phyloP scores from a whole-genome alignment of 2,113 vertebrate species.

The Aptenodytes patagonicus region DNA sequence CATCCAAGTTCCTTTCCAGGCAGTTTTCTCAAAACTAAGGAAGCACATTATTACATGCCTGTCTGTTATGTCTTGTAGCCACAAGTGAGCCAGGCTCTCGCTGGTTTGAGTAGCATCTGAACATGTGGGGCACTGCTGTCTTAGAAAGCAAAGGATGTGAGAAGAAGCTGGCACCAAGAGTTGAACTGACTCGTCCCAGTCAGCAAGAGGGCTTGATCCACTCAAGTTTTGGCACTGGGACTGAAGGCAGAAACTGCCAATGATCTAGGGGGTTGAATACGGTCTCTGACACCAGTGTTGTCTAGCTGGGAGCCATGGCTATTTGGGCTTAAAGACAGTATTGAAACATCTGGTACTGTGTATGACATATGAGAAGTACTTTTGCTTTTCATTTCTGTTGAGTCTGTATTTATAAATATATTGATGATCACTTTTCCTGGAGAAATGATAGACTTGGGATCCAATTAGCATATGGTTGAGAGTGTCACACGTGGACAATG shows the following conservation, averaged over 20 bases:
- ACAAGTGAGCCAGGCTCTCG: not conserved
- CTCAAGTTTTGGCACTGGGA: not conserved
- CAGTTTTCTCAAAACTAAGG: not conserved
- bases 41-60: not conserved
- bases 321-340: not conserved
- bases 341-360: not conserved
- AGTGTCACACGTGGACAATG: not conserved
- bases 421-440: not conserved
- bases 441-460: not conserved
- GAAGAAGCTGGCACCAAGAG: not conserved
- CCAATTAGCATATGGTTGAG: not conserved
- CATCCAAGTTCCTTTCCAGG: conserved; percentile 10
- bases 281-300: fast-evolving
- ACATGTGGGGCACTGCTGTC: not conserved
- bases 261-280: not conserved
- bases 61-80: not conserved
- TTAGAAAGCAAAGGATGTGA: not conserved
- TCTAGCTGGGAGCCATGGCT: not conserved
- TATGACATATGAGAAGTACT: not conserved
- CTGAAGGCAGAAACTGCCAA: not conserved
- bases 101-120: not conserved
- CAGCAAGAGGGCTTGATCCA: not conserved
- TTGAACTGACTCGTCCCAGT: not conserved
- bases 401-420: not conserved
- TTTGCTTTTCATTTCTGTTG: not conserved